These are phyloP conservation scores for Gnathochromis pfefferi DNA, from an alignment of 2,113 vertebrate species.

Conservation along the genomic window DNA sequence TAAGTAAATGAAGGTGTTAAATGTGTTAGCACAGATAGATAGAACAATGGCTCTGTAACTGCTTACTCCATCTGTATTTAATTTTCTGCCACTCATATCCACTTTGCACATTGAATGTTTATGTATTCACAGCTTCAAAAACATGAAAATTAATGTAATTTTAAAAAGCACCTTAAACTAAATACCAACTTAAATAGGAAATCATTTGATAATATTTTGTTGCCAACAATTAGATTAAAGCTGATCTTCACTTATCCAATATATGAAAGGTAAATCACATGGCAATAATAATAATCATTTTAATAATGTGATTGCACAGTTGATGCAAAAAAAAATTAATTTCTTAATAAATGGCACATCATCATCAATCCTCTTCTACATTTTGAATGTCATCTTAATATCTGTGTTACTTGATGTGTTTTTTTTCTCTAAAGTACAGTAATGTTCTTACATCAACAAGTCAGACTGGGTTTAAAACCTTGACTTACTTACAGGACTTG, in stretches of 20 bases:
- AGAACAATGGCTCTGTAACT: not conserved
- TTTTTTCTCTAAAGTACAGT: not conserved
- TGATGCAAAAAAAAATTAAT: not conserved
- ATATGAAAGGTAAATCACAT: not conserved
- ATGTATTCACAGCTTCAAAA: not conserved
- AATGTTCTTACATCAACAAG: not conserved
- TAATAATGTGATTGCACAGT: not conserved
- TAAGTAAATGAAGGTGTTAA: not conserved
- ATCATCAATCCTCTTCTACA: not conserved
- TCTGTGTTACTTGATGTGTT: not conserved
- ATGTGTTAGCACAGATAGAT: not conserved
- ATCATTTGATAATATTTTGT: not conserved
- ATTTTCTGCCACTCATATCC: not conserved
- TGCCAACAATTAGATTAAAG: not conserved
- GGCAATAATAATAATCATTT: not conserved
- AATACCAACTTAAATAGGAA: not conserved
- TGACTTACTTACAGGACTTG: not conserved
- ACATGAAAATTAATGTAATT: too few species aligned
- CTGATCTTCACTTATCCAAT: not conserved
- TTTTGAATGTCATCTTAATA: not conserved
- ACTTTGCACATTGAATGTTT: not conserved
- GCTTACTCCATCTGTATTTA: not conserved
- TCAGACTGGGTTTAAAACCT: not conserved
- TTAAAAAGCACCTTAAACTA: not conserved
- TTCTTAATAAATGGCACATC: not conserved